Base-by-base conservation (phyloP, 2,888 invertebrate species). In the Villa cingulata region DNA sequence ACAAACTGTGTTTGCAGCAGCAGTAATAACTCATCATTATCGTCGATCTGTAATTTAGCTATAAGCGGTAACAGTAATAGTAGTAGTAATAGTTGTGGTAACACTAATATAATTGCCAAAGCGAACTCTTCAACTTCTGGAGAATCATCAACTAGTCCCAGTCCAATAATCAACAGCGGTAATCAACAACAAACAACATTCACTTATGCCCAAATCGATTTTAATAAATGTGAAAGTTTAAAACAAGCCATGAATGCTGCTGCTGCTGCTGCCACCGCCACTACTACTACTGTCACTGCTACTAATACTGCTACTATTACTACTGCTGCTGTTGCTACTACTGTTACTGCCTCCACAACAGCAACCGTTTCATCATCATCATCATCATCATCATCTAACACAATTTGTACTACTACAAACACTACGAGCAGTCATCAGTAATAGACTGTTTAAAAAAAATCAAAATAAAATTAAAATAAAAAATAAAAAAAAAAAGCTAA, bases 181-280 rank as follows among this genome's bases (percentile, higher is more conserved):
- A 51, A 52, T 42, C 55, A 61, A 43, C 57, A 59, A 41, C 59
- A 64, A 51, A 61, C 73, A 40, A 68, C 70, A 49, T 77, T 81
- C 59, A 74, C 75, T 37, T 87, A 87, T 68, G 86, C 86, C 53
- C 80, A 85, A 71, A 86, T 87, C 52, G 86, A 86, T 73, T 87
- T 86, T 68, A 72, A 77, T 32, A 78, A 80, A 65, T 76, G 78
- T 64, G 78, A 77, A 55, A 68, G 67, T 50, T 60, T 72, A 51
- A 70, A 65, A 51, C 47, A 53, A 36, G 49, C 56, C 43, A 55
- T 54, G 48, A 54, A 49, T 45, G 50, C 47, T 32, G 44, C 41
- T 15, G 29, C 29, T 12, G 7, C 29, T 3, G 12, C 12, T 32
- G 29, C 29, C 3, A 10, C 29, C 3, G 7, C 10, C 1, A 14